Evolutionary conservation across 2,113 vertebrate genomes (phyloP), one percentile per base, ranked within the genome.

Genomic region (Catharus fuscescens): DNA sequence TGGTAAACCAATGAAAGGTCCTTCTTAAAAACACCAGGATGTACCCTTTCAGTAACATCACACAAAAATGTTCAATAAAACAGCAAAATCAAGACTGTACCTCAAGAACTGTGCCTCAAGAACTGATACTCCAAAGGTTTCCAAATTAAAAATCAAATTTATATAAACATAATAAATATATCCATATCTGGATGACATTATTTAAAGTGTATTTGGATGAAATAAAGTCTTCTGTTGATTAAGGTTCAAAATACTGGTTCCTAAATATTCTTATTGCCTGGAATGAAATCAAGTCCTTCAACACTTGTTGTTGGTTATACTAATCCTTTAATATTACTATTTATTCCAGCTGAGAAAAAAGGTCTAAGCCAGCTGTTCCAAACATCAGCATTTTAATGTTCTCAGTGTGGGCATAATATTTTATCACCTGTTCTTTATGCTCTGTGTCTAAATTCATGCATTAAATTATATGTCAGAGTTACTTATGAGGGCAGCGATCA

Each of bases 351-450:
- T 82, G 76, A 94, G 89, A 92, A 88, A 80, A 93, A 91, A 80
- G n/a, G 71, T 48, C 70, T 65, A 76, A 85, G 32, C 77, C 95
- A 96, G 92, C 93, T 97, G 91, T 88, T 96, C 88, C 52, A 90
- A 96, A 90, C 32, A 7, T 85, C 91, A 95, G 79, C 74, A 80
- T 94, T 95, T 97, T 86, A 97, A 73, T 90, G 74, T 80, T 79
- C 85, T 50, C 57, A 52, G 64, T 59, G 73, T 64, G 87, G 83
- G 82, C 1, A 1, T 42, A 83, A 93, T 90, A 96, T 97, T 96
- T 97, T 96, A 96, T 96, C 96, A 95, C 94, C 93, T 97, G 93
- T 85, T 90, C 89, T 94, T 97, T 96, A 97, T 44, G 69, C 86
- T 91, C 64, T 93, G 54, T 77, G 76, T 80, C 90, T 94, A 71